Evolutionary conservation across 2,113 vertebrate genomes (phyloP).

Genomic region (Lagenorhynchus albirostris): DNA sequence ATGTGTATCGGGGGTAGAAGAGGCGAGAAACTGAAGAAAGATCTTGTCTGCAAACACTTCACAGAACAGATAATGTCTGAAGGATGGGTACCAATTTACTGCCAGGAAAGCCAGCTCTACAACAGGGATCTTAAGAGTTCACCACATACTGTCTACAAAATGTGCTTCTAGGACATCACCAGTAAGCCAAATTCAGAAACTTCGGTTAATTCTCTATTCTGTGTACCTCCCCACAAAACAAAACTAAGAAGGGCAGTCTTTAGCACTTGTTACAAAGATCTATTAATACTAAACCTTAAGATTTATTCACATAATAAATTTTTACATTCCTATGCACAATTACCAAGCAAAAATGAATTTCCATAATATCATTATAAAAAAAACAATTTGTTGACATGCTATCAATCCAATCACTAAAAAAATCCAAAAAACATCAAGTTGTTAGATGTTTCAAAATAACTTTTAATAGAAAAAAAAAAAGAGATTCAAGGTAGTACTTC

Average conservation of each 20-base stretch:
- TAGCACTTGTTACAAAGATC: not conserved
- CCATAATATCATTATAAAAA: not conserved
- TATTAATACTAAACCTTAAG: not conserved
- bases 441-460: conserved; percentile 2
- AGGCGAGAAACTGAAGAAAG: not conserved
- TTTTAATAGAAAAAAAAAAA: not conserved
- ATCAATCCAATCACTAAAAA: not conserved
- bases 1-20: not conserved
- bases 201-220: not conserved
- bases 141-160: not conserved
- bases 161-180: not conserved
- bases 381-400: not conserved
- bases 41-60: not conserved
- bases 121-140: not conserved
- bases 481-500: not conserved
- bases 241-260: not conserved
- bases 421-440: not conserved
- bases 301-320: not conserved
- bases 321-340: not conserved
- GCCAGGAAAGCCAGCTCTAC: not conserved
- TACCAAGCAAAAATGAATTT: not conserved
- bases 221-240: not conserved
- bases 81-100: not conserved
- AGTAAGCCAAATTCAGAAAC: not conserved
- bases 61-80: not conserved